These are phyloP conservation scores for Australoheros facetus DNA, from an alignment of 2,797 vertebrate species.

Conservation along the genomic window DNA sequence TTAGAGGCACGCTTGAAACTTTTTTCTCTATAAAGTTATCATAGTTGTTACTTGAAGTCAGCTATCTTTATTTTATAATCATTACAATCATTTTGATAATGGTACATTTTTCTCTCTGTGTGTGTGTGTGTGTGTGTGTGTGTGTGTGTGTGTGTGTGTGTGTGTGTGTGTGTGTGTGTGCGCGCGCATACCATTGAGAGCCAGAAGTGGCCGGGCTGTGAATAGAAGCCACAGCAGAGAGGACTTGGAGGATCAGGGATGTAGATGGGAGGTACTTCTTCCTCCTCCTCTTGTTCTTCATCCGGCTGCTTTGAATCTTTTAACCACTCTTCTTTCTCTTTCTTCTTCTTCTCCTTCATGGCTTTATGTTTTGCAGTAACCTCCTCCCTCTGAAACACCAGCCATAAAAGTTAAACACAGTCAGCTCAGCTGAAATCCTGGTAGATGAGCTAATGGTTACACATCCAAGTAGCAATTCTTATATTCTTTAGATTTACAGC, in stretches of 20 bases:
- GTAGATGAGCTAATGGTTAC: not conserved
- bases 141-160: constrained; percentile 2
- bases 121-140: constrained; percentile 3
- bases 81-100: too few relatives aligned
- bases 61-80: too few relatives aligned
- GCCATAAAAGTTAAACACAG: not conserved
- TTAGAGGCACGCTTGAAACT: too few relatives aligned
- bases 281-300: constrained; percentile 64
- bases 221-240: constrained; percentile 91
- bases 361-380: constrained; percentile 79
- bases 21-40: too few relatives aligned
- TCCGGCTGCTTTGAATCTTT: constrained; percentile 66
- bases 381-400: constrained; percentile 79
- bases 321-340: constrained; percentile 63
- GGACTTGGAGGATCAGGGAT: constrained; percentile 86
- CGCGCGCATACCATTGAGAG: constrained; percentile 86
- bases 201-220: constrained; percentile 89
- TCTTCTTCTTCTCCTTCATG: constrained; percentile 74
- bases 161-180: constrained; percentile 2
- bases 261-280: constrained; percentile 82
- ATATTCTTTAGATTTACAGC: not conserved
- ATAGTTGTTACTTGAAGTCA: too few relatives aligned
- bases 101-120: too few relatives aligned
- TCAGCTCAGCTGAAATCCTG: not conserved
- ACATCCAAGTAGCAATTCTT: not conserved